These are phyloP conservation scores for Melitaea athalia DNA, from an alignment of 2,888 invertebrate species.

Conservation along the genomic window DNA sequence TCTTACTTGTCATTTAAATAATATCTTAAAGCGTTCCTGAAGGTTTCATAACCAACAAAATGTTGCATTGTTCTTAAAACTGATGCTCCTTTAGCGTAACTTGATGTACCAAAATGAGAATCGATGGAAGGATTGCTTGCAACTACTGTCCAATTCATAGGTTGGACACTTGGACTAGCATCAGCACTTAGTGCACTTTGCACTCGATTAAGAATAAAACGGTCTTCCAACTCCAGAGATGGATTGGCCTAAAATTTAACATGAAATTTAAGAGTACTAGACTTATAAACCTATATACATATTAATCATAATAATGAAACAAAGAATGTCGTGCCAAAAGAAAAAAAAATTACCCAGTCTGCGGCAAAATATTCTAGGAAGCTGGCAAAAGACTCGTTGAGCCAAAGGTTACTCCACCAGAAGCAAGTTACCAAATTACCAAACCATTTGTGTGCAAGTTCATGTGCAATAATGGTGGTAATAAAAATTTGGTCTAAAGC, in stretches of 20 bases:
- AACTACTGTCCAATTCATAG: conserved; percentile 81
- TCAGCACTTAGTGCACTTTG: conserved; percentile 85
- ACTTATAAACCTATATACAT: background rate
- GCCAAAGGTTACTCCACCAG: conserved; percentile 90
- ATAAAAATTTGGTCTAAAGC: conserved; percentile 75
- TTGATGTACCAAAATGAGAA: conserved; percentile 85
- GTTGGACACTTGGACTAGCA: conserved; percentile 53
- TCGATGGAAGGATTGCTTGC: conserved; percentile 76
- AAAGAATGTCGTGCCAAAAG: background rate
- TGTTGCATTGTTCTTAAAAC: conserved; percentile 86
- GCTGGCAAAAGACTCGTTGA: conserved; percentile 87
- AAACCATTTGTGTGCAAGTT: conserved; percentile 92
- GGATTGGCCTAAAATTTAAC: conserved; percentile 58
- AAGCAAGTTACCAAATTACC: conserved; percentile 89
- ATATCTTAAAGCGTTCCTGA: conserved; percentile 79
- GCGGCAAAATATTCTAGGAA: conserved; percentile 87
- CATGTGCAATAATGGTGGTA: conserved; percentile 86
- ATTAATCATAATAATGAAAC: no score
- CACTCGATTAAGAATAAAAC: conserved; percentile 87
- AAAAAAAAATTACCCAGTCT: conserved; percentile 64
- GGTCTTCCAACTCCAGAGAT: conserved; percentile 68
- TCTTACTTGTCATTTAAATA: conserved; percentile 83
- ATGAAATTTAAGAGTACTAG: background rate
- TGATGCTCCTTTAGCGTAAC: conserved; percentile 86
- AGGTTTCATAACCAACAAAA: conserved; percentile 79